Base-by-base conservation (phyloP, 2,113 vertebrate species). In the Daubentonia madagascariensis region DNA sequence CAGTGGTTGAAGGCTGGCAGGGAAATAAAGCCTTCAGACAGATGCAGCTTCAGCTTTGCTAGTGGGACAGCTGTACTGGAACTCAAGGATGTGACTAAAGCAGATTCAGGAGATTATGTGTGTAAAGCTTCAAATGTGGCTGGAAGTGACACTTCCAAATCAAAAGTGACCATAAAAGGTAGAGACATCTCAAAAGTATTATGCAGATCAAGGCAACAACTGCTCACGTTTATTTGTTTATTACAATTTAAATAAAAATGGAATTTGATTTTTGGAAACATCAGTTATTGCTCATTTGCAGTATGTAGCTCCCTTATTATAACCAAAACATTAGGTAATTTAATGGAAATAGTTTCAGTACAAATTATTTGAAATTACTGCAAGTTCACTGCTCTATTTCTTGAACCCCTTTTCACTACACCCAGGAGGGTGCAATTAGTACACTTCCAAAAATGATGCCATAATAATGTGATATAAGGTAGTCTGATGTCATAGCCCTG, bases 1-100 rank as follows among this genome's bases (percentile, higher is more conserved):
- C 99, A 99, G 98, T 99, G 99, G 99, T 98, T 99, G 98, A 99
- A 99, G 97, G 99, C 99, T 98, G 99, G 99, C 88, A 99, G 98
- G 96, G 99, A 99, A 95, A 97, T 99, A 95, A 98, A 97, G 75
- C 98, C 99, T 23, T 99, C 99, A 2, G 99, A 99, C 70, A 99
- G 95, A 98, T 99, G 99, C 96, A 99, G 81, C 95, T 99, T 99
- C 96, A 99, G 99, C 94, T 99, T 99, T 98, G 98, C 98, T 37
- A 99, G 99, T 0, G 99, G 99, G 92, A 99, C 98, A 5, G 99
- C 99, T 76, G 98, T 99, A 68, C 97, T 99, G 97, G 99, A 99
- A 97, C 98, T 99, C 92, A 98, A 97, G 97, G 86, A 98, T 10
- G 98, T 98, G 45, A 98, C 98, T 40, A 99, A 99, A 97, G 98